Evolutionary conservation across 2,888 invertebrate species (phyloP), one percentile per base, ranked within the genome.

Genomic region (Octonoba sinensis): DNA sequence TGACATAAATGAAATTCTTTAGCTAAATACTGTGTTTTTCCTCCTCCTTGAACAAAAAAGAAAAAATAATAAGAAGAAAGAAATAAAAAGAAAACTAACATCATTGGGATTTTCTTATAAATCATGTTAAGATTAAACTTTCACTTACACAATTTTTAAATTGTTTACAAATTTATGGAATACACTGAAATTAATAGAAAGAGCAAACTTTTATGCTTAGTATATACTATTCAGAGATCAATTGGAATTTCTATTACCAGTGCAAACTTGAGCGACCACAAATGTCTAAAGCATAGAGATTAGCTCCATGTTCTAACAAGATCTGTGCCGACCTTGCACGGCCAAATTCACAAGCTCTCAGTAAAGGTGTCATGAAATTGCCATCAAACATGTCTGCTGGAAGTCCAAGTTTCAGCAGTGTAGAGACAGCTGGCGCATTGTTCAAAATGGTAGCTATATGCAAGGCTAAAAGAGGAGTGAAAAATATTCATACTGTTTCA

Each of bases 401-500:
- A 8, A 87, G 87, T 12, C 87, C 87, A 57, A 86, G 85, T 49
- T 87, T 86, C 27, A 89, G 84, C 47, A 89, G 84, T 15, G 88
- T 84, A 67, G 87, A 86, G 20, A 88, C 87, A 0, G 88, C 87
- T 49, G 86, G 85, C 8, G 87, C 86, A 83, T 88, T 87, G 20
- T 89, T 89, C 16, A 87, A 87, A 11, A 88, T 84, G 3, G 88
- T 87, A 15, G 89, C 87, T 16, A 87, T 87, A 85, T 89, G 89
- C 8, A 89, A 85, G 16, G 88, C 89, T 89, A 85, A 6, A 47
- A 24, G 18, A 57, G 57, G n/a, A 44, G 13, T n/a, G 20, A 57
- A 22, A 22, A 20, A 57, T 4, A 54, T 6, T 54, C 18, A 54
- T 54, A 47, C n/a, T 36, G 54, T 18, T 18, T 54, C 54, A 54